phyloP scores from a whole-genome alignment of 2,797 vertebrate species.

The Megalops cyprinoides region DNA sequence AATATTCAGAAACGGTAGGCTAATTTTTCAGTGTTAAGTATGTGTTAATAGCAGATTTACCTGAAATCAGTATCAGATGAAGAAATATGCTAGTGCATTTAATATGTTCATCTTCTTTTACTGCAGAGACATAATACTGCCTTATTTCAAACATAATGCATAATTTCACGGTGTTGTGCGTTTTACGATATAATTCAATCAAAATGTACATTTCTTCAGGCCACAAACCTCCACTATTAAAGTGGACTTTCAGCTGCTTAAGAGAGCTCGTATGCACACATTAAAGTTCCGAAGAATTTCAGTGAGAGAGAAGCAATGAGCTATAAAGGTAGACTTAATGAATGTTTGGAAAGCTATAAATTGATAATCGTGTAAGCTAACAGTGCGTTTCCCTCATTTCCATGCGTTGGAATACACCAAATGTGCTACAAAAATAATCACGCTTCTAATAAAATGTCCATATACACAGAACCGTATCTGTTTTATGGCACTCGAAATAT shows the following conservation, averaged over 20 bases:
- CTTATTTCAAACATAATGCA: conserved; percentile 20
- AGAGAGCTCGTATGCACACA: neutral
- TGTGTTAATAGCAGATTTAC: neutral
- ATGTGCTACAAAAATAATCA: conserved; percentile 19
- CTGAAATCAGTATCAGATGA: neutral
- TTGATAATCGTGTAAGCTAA: conserved; percentile 16
- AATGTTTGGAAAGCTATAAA: conserved; percentile 24
- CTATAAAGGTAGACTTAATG: conserved; percentile 22
- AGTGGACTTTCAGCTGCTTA: conserved; percentile 13
- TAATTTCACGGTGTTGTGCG: conserved; percentile 6
- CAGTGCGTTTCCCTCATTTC: conserved; percentile 17
- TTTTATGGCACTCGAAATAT: conserved; percentile 19
- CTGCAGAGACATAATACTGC: neutral
- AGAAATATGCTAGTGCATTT: neutral
- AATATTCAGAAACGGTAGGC: neutral
- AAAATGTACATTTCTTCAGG: conserved; percentile 11
- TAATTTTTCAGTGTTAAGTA: neutral
- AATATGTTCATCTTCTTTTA: conserved; percentile 7
- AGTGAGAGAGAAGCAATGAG: conserved; percentile 9
- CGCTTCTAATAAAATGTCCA: conserved; percentile 1
- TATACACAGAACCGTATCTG: conserved; percentile 1
- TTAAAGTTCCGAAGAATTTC: conserved; percentile 1
- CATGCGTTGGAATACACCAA: neutral
- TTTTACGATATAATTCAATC: conserved; percentile 25
- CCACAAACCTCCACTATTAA: conserved; percentile 8